Evolutionary conservation across 2,113 vertebrate genomes (phyloP), one percentile per base, ranked within the genome.

Genomic region (Chlorocebus sabaeus): DNA sequence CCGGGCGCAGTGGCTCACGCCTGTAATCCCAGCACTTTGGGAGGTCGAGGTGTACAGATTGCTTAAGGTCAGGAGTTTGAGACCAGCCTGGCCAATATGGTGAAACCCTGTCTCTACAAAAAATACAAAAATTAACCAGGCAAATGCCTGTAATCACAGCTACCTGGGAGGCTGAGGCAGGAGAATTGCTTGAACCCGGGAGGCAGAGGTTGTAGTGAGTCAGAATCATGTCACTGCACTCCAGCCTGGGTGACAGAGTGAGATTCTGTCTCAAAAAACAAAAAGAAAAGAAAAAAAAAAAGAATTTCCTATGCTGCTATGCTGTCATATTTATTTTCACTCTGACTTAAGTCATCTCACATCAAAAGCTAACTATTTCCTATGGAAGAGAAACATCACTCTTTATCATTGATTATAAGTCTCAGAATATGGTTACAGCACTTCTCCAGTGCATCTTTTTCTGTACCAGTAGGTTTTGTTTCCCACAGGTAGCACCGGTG

Each of bases 401-500:
- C 11, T 40, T 72, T 35, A 23, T 59, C 55, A 76, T 10, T 68
- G 67, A 59, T 52, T 89, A 1, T 67, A 73, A 76, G 45, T 40
- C 25, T 61, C 80, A 97, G 80, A 81, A 27, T 82, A 38, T 32
- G 45, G 25, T 9, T 23, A 1, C 13, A 86, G 59, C 45, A 79
- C 52, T 76, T 68, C n/a, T 35, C 20, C 57, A 38, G 1, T 3
- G 43, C 57, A 9, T 10, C 50, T 32, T 59, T 59, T 70, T 83
- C 83, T 84, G 73, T 52, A 79, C 23, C 23, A 82, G 55, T 22
- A 6, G 40, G 50, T n/a, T 81, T 92, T 96, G 30, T 95, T 96
- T 98, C 64, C 92, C 80, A 67, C 92, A 99, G 99, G 98, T 99
- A 70, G 98, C 98, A 76, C 97, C 98, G 1, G 98, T 98, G 89